phyloP scores from a whole-genome alignment of 2,888 invertebrate genomes.

The Dorcus parallelipipedus region DNA sequence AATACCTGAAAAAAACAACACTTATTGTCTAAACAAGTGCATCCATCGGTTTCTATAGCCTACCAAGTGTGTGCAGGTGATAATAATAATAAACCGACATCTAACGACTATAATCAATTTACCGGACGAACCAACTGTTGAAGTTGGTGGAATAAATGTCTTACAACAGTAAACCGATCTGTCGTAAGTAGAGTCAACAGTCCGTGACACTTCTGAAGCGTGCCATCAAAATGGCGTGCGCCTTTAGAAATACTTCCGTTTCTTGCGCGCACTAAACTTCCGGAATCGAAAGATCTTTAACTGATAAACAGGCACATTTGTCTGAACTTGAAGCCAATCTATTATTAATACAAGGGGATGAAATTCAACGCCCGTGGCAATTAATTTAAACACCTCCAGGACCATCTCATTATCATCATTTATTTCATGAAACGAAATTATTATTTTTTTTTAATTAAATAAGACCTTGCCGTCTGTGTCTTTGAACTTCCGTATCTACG shows the following conservation, averaged over 20 bases:
- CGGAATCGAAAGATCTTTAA: conserved; percentile 2
- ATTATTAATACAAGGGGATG: too few relatives aligned
- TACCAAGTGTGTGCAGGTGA: conserved; percentile 10
- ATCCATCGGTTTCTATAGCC: neutral
- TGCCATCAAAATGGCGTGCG: conserved; percentile 22
- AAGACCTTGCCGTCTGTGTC: too few relatives aligned
- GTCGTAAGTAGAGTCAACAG: conserved; percentile 32
- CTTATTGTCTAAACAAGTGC: too few relatives aligned
- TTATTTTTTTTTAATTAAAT: too few relatives aligned
- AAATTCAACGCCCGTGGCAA: too few relatives aligned
- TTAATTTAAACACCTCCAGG: too few relatives aligned
- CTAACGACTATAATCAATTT: conserved; percentile 20
- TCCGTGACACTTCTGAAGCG: conserved; percentile 23
- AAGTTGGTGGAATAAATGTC: conserved; percentile 4
- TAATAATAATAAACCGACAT: conserved; percentile 4
- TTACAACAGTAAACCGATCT: conserved; percentile 40
- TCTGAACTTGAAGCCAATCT: too few relatives aligned
- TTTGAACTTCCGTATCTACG: too few relatives aligned
- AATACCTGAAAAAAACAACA: too few relatives aligned
- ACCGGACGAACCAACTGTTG: conserved; percentile 41
- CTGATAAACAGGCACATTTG: too few relatives aligned
- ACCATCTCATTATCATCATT: too few relatives aligned
- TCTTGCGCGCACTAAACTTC: conserved; percentile 5
- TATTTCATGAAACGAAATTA: too few relatives aligned
- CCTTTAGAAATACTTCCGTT: conserved; percentile 10